phyloP scores from a whole-genome alignment of 2,113 vertebrate genomes.

The Coryphaenoides rupestris region DNA sequence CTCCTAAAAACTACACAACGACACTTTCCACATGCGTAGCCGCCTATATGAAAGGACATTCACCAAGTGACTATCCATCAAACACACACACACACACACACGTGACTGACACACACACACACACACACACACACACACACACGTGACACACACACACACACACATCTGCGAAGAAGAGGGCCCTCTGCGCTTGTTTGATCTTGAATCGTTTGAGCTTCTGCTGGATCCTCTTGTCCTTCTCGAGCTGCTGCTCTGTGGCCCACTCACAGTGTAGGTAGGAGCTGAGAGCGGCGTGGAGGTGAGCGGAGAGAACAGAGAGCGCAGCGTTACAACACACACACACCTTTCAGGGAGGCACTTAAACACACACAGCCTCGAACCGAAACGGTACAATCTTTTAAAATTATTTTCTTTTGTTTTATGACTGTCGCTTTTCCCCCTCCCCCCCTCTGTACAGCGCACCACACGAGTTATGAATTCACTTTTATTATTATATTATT shows the following conservation, averaged over 20 bases:
- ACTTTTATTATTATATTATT: no score
- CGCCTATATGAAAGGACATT: no score
- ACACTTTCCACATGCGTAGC: no score
- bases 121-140: not conserved
- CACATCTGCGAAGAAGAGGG: slow-evolving; percentile 92
- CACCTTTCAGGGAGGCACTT: not conserved
- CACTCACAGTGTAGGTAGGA: slow-evolving; percentile 99
- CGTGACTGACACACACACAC: not conserved
- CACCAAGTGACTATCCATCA: not conserved
- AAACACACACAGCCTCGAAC: no score
- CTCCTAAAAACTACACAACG: no score
- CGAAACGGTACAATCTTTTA: no score
- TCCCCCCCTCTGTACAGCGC: no score
- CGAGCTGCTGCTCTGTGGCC: slow-evolving; percentile 94
- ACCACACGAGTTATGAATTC: no score
- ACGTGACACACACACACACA: not conserved
- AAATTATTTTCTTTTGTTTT: no score
- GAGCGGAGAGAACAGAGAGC: not conserved
- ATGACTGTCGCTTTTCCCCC: no score
- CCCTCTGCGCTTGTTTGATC: slow-evolving; percentile 95
- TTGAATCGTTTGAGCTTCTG: slow-evolving; percentile 99
- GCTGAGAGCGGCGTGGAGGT: slow-evolving; percentile 58
- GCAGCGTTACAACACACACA: slow-evolving; percentile 1
- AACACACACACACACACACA: slow-evolving; percentile 32
- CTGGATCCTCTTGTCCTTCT: slow-evolving; percentile 98